phyloP scores from a whole-genome alignment of 2,797 vertebrate genomes.

The Dendrocincla tyrannina region DNA sequence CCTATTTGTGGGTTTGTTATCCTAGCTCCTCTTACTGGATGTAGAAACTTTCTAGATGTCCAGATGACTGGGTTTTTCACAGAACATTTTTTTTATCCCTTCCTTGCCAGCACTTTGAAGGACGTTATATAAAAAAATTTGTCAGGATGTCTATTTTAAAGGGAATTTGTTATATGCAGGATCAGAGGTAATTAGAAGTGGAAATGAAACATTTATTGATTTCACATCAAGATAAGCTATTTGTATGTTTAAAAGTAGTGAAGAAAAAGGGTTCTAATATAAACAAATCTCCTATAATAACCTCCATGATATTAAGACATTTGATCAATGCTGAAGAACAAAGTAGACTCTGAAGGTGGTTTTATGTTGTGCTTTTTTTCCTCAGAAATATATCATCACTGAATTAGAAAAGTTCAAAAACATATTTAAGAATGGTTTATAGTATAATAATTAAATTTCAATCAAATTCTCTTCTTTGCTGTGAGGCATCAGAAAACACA shows the following conservation, averaged over 20 bases:
- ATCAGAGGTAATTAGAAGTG: slow-evolving; percentile 36
- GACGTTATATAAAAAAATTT: neutral
- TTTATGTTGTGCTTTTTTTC: neutral
- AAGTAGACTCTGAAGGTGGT: neutral
- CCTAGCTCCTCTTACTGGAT: neutral
- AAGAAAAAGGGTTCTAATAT: neutral
- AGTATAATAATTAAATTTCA: neutral
- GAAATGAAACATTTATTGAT: slow-evolving; percentile 60
- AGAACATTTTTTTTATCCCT: neutral
- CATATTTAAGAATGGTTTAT: neutral
- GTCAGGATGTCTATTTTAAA: neutral
- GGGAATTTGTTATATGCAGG: neutral
- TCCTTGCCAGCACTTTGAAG: neutral
- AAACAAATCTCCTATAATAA: slow-evolving; percentile 10
- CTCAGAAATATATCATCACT: neutral
- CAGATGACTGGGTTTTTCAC: neutral
- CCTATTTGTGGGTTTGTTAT: neutral
- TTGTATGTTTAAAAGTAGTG: slow-evolving; percentile 8
- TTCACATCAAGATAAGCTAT: slow-evolving; percentile 14
- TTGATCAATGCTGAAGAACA: slow-evolving; percentile 15
- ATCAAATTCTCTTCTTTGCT: neutral
- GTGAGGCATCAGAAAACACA: neutral
- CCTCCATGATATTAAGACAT: neutral
- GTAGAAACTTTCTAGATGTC: neutral
- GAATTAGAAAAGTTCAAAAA: neutral